Evolutionary conservation across 2,888 invertebrate species (phyloP).

Genomic region (Mythimna vitellina): DNA sequence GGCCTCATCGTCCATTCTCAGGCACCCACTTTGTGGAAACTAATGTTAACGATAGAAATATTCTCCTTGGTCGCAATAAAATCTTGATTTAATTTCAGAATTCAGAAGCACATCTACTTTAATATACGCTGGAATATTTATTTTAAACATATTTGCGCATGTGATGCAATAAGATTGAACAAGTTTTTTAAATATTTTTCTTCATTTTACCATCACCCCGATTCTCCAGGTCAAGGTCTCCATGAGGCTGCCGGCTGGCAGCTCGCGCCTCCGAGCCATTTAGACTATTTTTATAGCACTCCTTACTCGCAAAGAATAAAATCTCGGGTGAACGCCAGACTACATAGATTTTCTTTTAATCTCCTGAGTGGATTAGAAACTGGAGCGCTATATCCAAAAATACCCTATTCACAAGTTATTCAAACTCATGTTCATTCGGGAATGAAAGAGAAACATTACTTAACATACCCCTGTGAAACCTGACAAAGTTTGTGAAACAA

Average conservation of each 20-base stretch:
- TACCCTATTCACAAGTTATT: slow-evolving; percentile 29
- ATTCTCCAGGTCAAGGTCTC: slow-evolving; percentile 44
- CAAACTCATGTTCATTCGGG: slow-evolving; percentile 15
- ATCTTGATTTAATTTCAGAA: neutral
- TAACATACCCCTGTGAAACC: neutral
- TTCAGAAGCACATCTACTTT: neutral
- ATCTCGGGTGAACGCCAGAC: slow-evolving; percentile 29
- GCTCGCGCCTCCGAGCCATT: slow-evolving; percentile 28
- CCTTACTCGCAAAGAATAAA: slow-evolving; percentile 39
- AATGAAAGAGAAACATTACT: slow-evolving; percentile 30
- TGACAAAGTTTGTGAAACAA: slow-evolving; percentile 14
- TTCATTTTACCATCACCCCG: neutral
- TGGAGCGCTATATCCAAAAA: slow-evolving; percentile 29
- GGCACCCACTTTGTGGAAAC: neutral
- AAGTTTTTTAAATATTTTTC: neutral
- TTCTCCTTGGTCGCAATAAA: neutral
- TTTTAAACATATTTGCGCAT: no score
- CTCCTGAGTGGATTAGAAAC: slow-evolving; percentile 47
- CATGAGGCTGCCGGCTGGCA: slow-evolving; percentile 15
- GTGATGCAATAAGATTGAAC: no score
- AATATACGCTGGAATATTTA: no score
- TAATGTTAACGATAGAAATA: neutral
- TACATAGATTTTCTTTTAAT: slow-evolving; percentile 49
- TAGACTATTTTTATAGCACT: slow-evolving; percentile 51
- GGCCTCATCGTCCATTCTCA: no score